phyloP scores from a whole-genome alignment of 53 echinoderm and acorn worm genomes.

The Paelopatides confundens region DNA sequence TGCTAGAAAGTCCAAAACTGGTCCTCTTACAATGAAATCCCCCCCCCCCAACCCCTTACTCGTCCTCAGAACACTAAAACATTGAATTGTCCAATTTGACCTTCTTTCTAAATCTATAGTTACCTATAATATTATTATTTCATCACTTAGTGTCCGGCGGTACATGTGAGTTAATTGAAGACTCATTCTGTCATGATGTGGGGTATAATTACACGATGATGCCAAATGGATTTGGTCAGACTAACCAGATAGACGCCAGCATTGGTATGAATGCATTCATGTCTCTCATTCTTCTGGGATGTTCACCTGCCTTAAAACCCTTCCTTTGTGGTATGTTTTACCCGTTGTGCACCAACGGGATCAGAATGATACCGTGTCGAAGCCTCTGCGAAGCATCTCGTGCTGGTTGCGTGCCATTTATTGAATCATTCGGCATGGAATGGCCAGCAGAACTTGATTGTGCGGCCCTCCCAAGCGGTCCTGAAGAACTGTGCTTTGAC shows the following conservation, averaged over 20 bases:
- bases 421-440: constrained; percentile 15
- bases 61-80: too few species aligned
- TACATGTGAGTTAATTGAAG: constrained; percentile 2
- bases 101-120: too few species aligned
- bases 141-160: neutral
- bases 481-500: neutral
- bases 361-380: constrained; percentile 56
- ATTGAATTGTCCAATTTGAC: too few species aligned
- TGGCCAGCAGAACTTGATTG: constrained; percentile 72
- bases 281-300: constrained; percentile 13
- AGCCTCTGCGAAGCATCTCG: constrained; percentile 54
- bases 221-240: constrained; percentile 40
- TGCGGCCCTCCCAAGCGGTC: constrained; percentile 28
- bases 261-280: constrained; percentile 16
- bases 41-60: too few species aligned
- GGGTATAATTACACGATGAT: constrained; percentile 19
- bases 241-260: neutral
- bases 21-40: too few species aligned
- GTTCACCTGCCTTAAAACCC: constrained; percentile 17
- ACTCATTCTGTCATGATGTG: neutral
- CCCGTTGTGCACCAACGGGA: neutral
- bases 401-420: constrained; percentile 40
- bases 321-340: constrained; percentile 37
- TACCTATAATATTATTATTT: too few species aligned
- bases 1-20: too few species aligned